Base-by-base conservation (phyloP, 1,140 invertebrate species). In the Apis laboriosa region DNA sequence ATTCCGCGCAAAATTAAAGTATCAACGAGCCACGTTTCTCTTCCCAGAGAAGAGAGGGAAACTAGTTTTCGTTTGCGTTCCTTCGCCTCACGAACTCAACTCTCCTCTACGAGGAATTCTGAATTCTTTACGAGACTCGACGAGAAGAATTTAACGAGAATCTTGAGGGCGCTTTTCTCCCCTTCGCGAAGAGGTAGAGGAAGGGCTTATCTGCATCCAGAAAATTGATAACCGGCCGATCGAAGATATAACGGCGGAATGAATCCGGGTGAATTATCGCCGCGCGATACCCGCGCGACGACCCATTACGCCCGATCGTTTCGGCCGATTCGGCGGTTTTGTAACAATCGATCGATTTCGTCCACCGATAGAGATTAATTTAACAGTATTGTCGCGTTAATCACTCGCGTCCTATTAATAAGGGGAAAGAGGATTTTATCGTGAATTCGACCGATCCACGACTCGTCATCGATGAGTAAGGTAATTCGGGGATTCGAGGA, bases 141-240 rank as follows among this genome's bases (percentile, higher is more conserved):
- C 82, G 86, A 24, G 24, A 24, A 24, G 24, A 77, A 34, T 34
- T 34, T 34, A 1, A 1, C 28, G 28, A 34, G 28, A 34, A 34
- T 34, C 34, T 34, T 34, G 34, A 34, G 34, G 2, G 34, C 34
- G 34, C 34, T 24, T 24, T 24, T 24, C 24, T 24, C 24, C 24
- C 34, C 34, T 34, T 2, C 34, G 34, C 34, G 34, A 34, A 34
- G 34, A 60, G 70, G 70, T 53, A 74, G 77, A 64, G 60, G 58
- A 81, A 24, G 24, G 24, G 90, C 86, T 91, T 90, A 92, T 93
- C 90, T 90, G 34, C 53, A 86, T 90, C 89, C 92, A 82, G 89
- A 80, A 83, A 90, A 92, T 91, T 91, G 90, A 88, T 92, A 90
- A 91, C 87, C 87, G 84, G 83, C 74, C 83, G 80, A 91, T 92